A percentile compares a stretch with the other conserved stretches of the same genome.
Evolutionary conservation across 2,113 vertebrate genomes (phyloP).

Genomic region (Diphyllodes magnificus): DNA sequence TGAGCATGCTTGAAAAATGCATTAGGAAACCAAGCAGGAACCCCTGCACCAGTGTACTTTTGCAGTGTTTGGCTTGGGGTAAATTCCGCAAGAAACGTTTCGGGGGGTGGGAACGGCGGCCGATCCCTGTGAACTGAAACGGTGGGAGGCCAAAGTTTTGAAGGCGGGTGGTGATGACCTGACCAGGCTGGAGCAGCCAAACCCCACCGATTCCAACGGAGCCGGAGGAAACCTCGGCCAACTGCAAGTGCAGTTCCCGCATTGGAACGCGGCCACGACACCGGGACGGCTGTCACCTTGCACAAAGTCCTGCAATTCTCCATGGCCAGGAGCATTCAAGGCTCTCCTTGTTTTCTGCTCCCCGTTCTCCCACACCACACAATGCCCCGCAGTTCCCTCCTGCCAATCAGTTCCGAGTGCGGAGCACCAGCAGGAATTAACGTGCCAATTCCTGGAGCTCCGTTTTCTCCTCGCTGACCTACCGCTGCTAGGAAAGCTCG

Average conservation of each 20-base stretch:
- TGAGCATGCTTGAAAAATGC: neutral
- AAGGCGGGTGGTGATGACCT: neutral
- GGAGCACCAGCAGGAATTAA: neutral
- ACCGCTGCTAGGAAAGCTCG: neutral
- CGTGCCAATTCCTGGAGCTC: neutral
- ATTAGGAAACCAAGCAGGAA: neutral
- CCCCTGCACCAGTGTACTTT: neutral
- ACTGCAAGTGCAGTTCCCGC: neutral
- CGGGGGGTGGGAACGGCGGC: accelerated
- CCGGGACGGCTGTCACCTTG: neutral
- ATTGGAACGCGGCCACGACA: neutral
- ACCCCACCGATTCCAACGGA: neutral
- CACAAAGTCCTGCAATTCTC: slow-evolving; percentile 39
- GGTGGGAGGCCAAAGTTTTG: neutral
- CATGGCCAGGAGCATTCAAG: slow-evolving; percentile 6
- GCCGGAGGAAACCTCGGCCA: neutral
- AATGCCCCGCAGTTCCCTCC: neutral
- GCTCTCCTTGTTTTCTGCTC: neutral
- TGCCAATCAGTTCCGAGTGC: neutral
- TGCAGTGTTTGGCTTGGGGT: neutral
- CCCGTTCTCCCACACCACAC: neutral
- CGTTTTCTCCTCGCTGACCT: neutral
- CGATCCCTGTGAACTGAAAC: neutral
- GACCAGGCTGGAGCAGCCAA: neutral
- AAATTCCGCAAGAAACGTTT: neutral